phyloP scores from a whole-genome alignment of 2,113 vertebrate genomes.

The Chlamydotis undulata region DNA sequence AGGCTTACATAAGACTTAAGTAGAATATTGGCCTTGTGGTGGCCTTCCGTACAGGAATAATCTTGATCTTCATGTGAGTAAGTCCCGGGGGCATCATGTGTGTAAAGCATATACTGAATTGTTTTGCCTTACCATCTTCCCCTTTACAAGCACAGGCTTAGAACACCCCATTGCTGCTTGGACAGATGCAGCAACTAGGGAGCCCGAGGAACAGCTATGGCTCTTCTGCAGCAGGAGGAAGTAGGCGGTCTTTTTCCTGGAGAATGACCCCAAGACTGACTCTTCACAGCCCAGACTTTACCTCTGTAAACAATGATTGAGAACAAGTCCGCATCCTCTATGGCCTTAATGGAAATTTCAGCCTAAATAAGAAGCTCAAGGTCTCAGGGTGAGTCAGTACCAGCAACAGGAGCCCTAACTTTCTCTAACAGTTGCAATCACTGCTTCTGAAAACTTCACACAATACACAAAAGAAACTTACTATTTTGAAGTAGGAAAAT shows the following conservation, averaged over 20 bases:
- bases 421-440: not conserved
- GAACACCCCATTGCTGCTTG: not conserved
- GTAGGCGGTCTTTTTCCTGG: fast-evolving
- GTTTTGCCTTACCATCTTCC: not conserved
- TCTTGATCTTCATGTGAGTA: not conserved
- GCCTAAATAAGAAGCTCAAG: not conserved
- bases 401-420: not conserved
- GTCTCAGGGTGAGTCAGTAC: not conserved
- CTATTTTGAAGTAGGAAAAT: not conserved
- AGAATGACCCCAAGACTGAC: not conserved
- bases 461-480: not conserved
- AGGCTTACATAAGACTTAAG: slow-evolving; percentile 42
- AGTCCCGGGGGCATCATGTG: not conserved
- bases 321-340: not conserved
- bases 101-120: not conserved
- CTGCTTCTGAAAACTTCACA: not conserved
- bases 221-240: not conserved
- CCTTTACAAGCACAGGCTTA: fast-evolving
- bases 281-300: not conserved
- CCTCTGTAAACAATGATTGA: not conserved
- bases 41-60: not conserved
- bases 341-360: not conserved
- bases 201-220: not conserved
- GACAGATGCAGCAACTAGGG: not conserved
- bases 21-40: not conserved